Percentiles rank a stretch among this genome's conserved stretches.
phyloP scores from a whole-genome alignment of 2,797 vertebrate genomes.

The Hemitrygon akajei region DNA sequence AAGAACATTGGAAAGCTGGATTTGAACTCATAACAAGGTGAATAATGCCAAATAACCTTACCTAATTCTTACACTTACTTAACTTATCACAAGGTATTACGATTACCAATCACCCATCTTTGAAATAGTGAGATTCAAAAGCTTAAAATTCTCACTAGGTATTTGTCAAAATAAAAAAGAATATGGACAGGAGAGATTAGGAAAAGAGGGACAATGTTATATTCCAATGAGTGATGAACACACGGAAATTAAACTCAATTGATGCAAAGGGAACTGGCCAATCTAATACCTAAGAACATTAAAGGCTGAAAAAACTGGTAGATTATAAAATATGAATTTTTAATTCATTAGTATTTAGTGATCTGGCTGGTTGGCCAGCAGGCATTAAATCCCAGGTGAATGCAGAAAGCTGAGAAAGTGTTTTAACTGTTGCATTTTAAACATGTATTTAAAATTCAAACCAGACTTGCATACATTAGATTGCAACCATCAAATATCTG shows the following conservation, averaged over 20 bases:
- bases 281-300: neutral
- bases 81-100: neutral
- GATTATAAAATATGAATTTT: neutral
- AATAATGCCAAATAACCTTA: constrained; percentile 8
- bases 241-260: neutral
- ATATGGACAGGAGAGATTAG: neutral
- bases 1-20: constrained; percentile 2
- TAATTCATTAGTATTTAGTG: neutral
- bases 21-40: constrained; percentile 11
- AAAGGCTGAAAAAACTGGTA: neutral
- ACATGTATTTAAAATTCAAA: constrained; percentile 9
- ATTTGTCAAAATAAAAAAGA: neutral
- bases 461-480: neutral
- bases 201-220: neutral
- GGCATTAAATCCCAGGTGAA: neutral
- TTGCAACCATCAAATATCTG: neutral
- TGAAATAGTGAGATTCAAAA: neutral
- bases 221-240: neutral
- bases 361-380: neutral
- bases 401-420: neutral
- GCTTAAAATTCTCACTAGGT: neutral
- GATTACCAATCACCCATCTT: neutral
- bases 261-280: too few species aligned
- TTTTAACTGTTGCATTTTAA: neutral
- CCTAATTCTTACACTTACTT: neutral